These are phyloP conservation scores for Thereva nobilitata DNA, from an alignment of 2,888 invertebrate species.

Conservation along the genomic window DNA sequence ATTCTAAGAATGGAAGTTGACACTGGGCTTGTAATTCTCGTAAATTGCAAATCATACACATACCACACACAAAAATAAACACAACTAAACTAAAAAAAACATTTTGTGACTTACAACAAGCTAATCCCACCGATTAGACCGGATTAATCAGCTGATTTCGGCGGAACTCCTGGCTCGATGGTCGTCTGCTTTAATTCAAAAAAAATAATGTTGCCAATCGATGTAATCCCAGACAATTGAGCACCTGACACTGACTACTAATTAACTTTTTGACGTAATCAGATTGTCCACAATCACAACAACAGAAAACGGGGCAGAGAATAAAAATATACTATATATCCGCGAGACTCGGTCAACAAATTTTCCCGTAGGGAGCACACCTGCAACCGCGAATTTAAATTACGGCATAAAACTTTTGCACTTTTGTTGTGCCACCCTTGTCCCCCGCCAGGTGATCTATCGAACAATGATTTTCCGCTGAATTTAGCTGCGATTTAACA, in stretches of 20 bases:
- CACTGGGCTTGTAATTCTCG: conserved; percentile 5
- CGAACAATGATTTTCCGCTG: conserved; percentile 8
- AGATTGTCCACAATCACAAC: conserved; percentile 10
- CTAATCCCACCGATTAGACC: too few relatives aligned
- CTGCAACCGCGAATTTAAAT: conserved; percentile 38
- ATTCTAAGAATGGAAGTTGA: conserved; percentile 31
- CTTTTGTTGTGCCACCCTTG: not conserved
- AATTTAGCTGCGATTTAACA: conserved; percentile 39
- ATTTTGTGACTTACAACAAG: conserved; percentile 13
- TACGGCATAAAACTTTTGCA: conserved; percentile 32
- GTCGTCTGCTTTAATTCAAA: too few relatives aligned
- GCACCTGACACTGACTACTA: conserved; percentile 19
- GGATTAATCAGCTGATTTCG: too few relatives aligned
- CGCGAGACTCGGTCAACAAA: conserved; percentile 4
- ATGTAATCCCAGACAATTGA: conserved; percentile 1
- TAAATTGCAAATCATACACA: too few relatives aligned
- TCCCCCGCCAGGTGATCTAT: not conserved
- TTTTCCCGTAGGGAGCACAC: conserved; percentile 25
- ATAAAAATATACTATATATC: not conserved
- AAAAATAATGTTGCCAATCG: not conserved
- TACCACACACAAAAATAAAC: too few relatives aligned
- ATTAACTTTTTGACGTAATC: conserved; percentile 9
- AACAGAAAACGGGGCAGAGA: not conserved
- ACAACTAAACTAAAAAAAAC: too few relatives aligned
- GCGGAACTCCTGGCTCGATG: too few relatives aligned